phyloP scores from a whole-genome alignment of 1,140 invertebrate genomes.

The Scaptomyza graminum region DNA sequence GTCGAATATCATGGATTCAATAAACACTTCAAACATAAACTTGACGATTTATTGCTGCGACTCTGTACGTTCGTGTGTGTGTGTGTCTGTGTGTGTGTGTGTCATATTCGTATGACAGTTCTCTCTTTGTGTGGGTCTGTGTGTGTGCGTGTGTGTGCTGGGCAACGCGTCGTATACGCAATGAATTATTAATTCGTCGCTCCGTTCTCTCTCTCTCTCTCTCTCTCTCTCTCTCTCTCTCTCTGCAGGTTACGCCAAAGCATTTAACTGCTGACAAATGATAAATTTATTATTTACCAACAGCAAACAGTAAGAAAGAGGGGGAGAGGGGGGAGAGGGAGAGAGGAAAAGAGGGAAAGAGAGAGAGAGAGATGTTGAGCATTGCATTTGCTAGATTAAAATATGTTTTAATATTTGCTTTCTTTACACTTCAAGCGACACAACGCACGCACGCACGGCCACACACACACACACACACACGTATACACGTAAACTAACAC shows the following conservation, averaged over 20 bases:
- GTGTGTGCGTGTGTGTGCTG: constrained; percentile 54
- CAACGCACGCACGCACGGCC: constrained; percentile 25
- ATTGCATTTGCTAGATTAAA: constrained; percentile 79
- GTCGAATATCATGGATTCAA: constrained; percentile 81
- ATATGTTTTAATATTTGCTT: constrained; percentile 82
- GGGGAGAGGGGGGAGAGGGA: background rate
- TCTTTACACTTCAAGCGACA: constrained; percentile 46
- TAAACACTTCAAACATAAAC: constrained; percentile 82
- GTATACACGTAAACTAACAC: constrained; percentile 33
- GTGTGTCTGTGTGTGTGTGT: constrained; percentile 36
- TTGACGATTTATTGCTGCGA: constrained; percentile 79
- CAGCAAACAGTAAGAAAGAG: constrained; percentile 18
- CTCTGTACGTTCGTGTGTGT: constrained; percentile 11
- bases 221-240: constrained; percentile 38
- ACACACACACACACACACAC: constrained; percentile 6
- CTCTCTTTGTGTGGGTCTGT: constrained; percentile 2
- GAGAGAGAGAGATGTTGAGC: constrained; percentile 10
- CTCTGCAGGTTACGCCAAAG: constrained; percentile 53
- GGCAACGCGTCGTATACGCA: constrained; percentile 76
- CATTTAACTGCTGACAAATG: constrained; percentile 82
- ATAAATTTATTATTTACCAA: constrained; percentile 82
- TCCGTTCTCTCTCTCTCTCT: constrained; percentile 35
- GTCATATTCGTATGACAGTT: constrained; percentile 74
- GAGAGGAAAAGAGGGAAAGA: background rate
- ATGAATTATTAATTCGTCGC: constrained; percentile 82